These are phyloP conservation scores for Drosophila gunungcola DNA, from an alignment of 1,140 invertebrate genomes.

Conservation along the genomic window DNA sequence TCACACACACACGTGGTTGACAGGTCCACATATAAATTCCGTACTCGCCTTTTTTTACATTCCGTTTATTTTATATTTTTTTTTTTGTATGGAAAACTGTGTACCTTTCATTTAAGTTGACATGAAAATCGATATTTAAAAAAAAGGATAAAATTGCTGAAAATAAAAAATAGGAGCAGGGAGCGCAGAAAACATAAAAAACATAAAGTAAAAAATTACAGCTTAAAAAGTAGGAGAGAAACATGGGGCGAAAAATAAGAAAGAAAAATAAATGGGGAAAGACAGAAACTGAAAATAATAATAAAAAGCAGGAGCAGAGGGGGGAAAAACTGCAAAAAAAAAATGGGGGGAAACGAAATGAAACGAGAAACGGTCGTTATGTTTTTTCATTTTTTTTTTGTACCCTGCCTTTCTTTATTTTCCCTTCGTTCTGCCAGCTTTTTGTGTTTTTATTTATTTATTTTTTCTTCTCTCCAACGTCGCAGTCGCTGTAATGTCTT, in stretches of 20 bases:
- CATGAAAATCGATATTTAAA: constrained; percentile 81
- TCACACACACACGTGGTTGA: constrained; percentile 27
- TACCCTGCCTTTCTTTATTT: constrained; percentile 1
- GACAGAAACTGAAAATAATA: constrained; percentile 82
- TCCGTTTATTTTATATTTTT: constrained; percentile 47
- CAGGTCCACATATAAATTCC: constrained; percentile 42
- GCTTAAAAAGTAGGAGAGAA: constrained; percentile 67
- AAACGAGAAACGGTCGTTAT: constrained; percentile 81
- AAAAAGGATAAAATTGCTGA: constrained; percentile 72
- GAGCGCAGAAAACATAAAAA: constrained; percentile 64
- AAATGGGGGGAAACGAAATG: constrained; percentile 34
- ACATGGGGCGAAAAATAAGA: constrained; percentile 45
- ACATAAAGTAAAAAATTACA: constrained; percentile 80
- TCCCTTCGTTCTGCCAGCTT: constrained; percentile 65
- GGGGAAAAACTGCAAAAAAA: constrained; percentile 52
- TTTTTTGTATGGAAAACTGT: constrained; percentile 69
- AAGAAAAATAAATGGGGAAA: constrained; percentile 53
- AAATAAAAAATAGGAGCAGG: constrained; percentile 51
- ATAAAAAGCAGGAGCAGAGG: constrained; percentile 52
- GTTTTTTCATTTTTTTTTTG: constrained; percentile 48
- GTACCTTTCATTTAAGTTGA: constrained; percentile 83
- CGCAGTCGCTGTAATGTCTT: constrained; percentile 72
- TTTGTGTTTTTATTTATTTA: constrained; percentile 79
- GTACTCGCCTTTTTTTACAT: constrained; percentile 42
- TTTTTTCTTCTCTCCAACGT: constrained; percentile 45